Percentiles rank a stretch among this genome's conserved stretches.
phyloP scores from a whole-genome alignment of 1,140 invertebrate species.

The silkworm (Bombyx mori) region ASM3026992v2 NC_085114.1:9749501-9750000 shows the following conservation, averaged over 20 bases:
- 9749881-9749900: no score
- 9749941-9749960: neutral
- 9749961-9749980: neutral
- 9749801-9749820: no score
- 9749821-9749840: no score
- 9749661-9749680: slow-evolving; percentile 25
- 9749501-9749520: neutral
- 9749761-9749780: neutral
- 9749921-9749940: no score
- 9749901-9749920: no score
- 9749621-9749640: slow-evolving; percentile 54
- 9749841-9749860: no score
- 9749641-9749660: slow-evolving; percentile 27
- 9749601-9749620: slow-evolving; percentile 47
- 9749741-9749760: neutral
- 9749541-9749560: slow-evolving; percentile 12
- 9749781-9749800: no score
- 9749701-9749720: slow-evolving; percentile 15
- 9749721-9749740: slow-evolving; percentile 6
- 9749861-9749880: no score
- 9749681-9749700: slow-evolving; percentile 22
- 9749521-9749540: no score
- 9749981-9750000: no score
- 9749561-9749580: slow-evolving; percentile 52
- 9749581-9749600: slow-evolving; percentile 49